Evolutionary conservation across 2,113 vertebrate species (phyloP).

Genomic region (Acanthisitta chloris): DNA sequence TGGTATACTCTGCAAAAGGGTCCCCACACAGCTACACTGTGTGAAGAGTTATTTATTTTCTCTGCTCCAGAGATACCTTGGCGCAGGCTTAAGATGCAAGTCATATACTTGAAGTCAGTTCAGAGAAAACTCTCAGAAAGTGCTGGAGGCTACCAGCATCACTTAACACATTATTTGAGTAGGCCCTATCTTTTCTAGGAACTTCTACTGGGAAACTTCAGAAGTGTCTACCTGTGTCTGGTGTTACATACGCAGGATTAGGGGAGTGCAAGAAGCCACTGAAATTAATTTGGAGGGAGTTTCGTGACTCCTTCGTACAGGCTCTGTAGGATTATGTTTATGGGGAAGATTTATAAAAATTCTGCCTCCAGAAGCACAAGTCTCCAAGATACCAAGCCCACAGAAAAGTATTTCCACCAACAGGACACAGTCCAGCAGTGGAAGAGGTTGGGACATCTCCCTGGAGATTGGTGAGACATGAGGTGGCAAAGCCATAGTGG

Average conservation of each 20-base stretch:
- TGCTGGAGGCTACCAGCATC: background rate
- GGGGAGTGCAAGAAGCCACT: background rate
- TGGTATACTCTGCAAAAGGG: background rate
- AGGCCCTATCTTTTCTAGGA: background rate
- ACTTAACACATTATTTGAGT: background rate
- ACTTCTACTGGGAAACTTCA: background rate
- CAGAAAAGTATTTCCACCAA: background rate
- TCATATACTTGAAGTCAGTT: background rate
- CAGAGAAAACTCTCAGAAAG: background rate
- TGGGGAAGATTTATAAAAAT: background rate
- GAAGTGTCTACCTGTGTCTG: background rate
- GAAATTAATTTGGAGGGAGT: background rate
- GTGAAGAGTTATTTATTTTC: background rate
- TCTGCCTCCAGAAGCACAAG: background rate
- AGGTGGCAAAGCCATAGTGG: background rate
- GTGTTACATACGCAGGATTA: background rate
- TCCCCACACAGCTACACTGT: background rate
- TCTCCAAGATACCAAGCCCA: background rate
- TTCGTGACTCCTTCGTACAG: background rate
- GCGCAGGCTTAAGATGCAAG: background rate
- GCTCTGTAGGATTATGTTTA: background rate
- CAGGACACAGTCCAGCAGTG: background rate
- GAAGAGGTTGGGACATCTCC: background rate
- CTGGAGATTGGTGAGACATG: background rate
- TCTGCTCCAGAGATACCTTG: background rate